Conservation (phyloP, 2,888 invertebrate genomes). For the Ormyrus rosae region DNA sequence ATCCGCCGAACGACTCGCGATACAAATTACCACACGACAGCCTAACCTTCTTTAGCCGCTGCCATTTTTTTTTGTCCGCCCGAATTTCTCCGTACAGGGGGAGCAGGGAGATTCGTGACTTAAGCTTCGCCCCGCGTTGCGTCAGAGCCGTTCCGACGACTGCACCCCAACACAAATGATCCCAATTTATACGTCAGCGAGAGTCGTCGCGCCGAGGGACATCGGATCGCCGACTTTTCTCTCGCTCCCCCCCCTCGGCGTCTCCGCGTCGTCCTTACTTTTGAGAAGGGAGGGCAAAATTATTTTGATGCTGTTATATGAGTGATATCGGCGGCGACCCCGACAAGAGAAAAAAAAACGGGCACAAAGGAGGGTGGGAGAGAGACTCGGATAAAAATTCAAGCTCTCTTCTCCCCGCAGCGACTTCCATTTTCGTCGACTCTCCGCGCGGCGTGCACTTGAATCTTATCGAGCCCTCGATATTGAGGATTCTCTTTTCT, state of each 20-base stretch:
- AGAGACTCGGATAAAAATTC: conserved; percentile 4
- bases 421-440: no score
- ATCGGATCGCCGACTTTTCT: not conserved
- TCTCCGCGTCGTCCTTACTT: not conserved
- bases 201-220: not conserved
- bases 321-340: not conserved
- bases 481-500: not conserved
- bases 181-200: conserved; percentile 37
- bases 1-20: not conserved
- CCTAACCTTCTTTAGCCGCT: conserved; percentile 1
- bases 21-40: conserved; percentile 15
- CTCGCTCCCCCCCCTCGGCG: not conserved
- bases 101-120: conserved; percentile 23
- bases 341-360: no score
- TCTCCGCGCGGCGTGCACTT: no score
- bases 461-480: no score
- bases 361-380: not conserved
- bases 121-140: conserved; percentile 29
- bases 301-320: conserved; percentile 17
- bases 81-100: not conserved
- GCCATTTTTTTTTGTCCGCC: conserved; percentile 7
- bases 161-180: conserved; percentile 26
- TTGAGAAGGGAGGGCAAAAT: not conserved
- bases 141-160: conserved; percentile 10
- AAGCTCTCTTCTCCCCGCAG: not conserved